Evolutionary conservation across 1,140 invertebrate species (phyloP).

Genomic region (Drosophila teissieri): DNA sequence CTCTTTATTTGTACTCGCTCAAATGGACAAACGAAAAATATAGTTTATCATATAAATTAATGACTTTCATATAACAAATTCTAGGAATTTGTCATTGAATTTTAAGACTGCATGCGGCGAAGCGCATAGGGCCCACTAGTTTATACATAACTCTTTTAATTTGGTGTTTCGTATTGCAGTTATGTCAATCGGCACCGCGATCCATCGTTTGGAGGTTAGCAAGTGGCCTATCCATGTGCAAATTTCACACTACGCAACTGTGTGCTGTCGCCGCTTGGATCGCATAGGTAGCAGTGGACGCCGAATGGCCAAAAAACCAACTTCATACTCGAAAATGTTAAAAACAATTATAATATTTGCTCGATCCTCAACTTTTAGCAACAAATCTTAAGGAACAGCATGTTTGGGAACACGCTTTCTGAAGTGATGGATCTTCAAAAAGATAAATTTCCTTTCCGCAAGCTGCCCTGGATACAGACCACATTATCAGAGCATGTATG

Average conservation of each 20-base stretch:
- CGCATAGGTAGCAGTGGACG: conserved; percentile 95
- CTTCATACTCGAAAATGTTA: conserved; percentile 59
- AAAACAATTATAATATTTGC: not conserved
- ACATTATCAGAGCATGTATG: conserved; percentile 95
- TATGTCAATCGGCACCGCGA: conserved; percentile 96
- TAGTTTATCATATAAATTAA: too few species aligned
- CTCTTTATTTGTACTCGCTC: too few species aligned
- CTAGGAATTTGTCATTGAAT: too few species aligned
- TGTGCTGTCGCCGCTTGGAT: conserved; percentile 94
- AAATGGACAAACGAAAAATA: too few species aligned
- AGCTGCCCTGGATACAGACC: conserved; percentile 98
- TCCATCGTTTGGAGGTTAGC: conserved; percentile 90
- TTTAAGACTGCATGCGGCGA: too few species aligned
- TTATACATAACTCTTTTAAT: not conserved
- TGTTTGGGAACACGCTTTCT: conserved; percentile 97
- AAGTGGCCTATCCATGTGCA: conserved; percentile 96
- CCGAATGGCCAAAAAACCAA: conserved; percentile 93
- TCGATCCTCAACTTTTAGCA: conserved; percentile 85
- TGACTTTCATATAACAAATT: too few species aligned
- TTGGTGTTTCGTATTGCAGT: conserved; percentile 79
- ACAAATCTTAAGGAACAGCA: conserved; percentile 97
- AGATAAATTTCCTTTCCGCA: conserved; percentile 93
- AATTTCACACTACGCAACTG: conserved; percentile 94
- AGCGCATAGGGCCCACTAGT: too few species aligned
- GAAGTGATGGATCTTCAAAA: conserved; percentile 97